phyloP scores from a whole-genome alignment of 1,140 invertebrate species.

The Whitmania pigra region DNA sequence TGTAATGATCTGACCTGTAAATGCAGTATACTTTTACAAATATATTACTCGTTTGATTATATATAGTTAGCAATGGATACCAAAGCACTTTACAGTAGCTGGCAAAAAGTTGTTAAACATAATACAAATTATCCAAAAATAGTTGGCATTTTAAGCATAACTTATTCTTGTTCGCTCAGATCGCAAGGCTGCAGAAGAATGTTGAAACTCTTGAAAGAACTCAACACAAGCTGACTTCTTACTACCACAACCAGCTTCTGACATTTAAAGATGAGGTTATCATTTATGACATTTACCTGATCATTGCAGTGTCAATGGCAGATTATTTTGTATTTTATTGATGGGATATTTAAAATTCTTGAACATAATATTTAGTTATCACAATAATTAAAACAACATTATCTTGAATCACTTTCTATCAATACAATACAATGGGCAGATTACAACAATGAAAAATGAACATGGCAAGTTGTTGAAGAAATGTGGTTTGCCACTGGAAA shows the following conservation, averaged over 20 bases:
- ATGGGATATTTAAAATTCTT: no score
- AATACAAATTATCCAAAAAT: neutral
- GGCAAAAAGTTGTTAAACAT: neutral
- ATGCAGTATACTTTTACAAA: no score
- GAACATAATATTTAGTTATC: no score
- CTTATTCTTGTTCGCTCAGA: neutral
- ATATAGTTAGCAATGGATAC: no score
- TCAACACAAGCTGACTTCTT: neutral
- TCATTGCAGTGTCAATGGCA: no score
- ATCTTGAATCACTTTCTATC: no score
- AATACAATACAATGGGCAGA: neutral
- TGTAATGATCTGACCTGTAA: no score
- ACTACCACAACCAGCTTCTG: neutral
- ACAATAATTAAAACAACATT: no score
- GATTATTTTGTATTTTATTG: no score
- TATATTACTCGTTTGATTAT: no score
- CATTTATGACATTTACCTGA: no score
- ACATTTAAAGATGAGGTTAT: constrained; percentile 3
- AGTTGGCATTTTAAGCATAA: neutral
- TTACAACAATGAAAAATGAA: constrained; percentile 13
- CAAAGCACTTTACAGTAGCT: no score
- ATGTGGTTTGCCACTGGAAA: neutral
- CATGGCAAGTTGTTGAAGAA: neutral
- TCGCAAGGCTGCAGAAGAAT: neutral
- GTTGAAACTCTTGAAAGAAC: constrained; percentile 4